These are phyloP conservation scores for Pipra filicauda DNA, from an alignment of 2,113 vertebrate species.

Conservation along the genomic window DNA sequence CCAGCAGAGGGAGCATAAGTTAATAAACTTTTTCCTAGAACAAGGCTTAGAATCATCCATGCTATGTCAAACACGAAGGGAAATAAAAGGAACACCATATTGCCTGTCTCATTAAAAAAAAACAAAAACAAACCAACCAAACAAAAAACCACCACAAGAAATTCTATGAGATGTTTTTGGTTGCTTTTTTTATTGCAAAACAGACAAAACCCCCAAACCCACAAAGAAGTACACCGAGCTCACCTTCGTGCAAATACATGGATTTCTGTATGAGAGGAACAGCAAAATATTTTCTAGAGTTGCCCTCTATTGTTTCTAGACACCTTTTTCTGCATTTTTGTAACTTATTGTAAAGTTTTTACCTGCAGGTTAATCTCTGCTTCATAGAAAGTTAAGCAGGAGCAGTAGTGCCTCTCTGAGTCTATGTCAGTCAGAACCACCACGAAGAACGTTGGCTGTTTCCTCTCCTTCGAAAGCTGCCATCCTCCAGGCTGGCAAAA, in stretches of 20 bases:
- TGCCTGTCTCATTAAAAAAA: background rate
- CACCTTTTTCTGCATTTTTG: background rate
- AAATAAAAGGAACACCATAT: background rate
- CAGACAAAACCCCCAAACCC: background rate
- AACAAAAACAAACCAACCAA: background rate
- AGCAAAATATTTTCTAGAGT: background rate
- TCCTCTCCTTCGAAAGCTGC: conserved; percentile 90
- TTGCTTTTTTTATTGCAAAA: background rate
- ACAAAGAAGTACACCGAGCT: background rate
- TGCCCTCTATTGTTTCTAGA: background rate
- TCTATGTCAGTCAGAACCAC: conserved; percentile 97
- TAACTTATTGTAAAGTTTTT: background rate
- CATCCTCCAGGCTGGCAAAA: conserved; percentile 97
- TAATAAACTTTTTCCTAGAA: background rate
- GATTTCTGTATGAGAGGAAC: background rate
- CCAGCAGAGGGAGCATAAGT: conserved; percentile 64
- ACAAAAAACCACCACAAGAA: background rate
- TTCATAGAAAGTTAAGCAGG: conserved; percentile 95
- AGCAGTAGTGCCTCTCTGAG: conserved; percentile 96
- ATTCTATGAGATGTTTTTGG: background rate
- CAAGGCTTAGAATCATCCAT: background rate
- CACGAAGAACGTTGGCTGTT: conserved; percentile 92
- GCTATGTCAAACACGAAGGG: background rate
- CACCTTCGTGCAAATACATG: background rate
- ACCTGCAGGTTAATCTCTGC: conserved; percentile 97